Percentiles rank a stretch among this genome's conserved stretches.
phyloP scores from a whole-genome alignment of 1,140 invertebrate species.

The Pogonognathellus flavescens region DNA sequence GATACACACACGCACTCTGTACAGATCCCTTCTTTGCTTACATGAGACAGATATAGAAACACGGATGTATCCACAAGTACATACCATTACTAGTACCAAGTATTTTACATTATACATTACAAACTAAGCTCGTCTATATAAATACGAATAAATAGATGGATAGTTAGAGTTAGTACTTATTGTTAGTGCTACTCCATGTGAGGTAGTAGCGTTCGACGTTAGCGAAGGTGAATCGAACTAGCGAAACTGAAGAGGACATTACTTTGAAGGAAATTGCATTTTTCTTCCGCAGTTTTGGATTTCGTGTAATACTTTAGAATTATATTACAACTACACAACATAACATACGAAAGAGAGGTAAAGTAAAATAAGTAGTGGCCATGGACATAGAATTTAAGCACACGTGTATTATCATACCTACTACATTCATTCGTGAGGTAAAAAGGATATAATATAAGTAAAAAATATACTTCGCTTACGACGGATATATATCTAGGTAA shows the following conservation, averaged over 20 bases:
- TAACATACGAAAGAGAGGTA: neutral
- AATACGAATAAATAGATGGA: too few relatives aligned
- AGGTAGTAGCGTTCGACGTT: too few relatives aligned
- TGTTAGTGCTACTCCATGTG: too few relatives aligned
- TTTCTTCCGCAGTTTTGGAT: constrained; percentile 17
- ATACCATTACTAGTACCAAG: too few relatives aligned
- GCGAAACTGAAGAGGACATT: constrained; percentile 1
- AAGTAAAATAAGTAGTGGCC: constrained; percentile 30
- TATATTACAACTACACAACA: neutral
- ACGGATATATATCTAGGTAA: too few relatives aligned
- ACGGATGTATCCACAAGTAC: neutral
- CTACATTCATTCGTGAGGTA: neutral
- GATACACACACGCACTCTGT: too few relatives aligned
- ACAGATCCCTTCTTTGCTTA: neutral
- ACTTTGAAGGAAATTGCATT: constrained; percentile 29
- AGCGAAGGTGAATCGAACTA: neutral
- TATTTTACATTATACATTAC: constrained; percentile 3
- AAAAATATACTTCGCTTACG: too few relatives aligned
- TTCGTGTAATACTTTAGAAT: constrained; percentile 31
- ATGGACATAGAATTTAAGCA: neutral
- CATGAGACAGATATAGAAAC: constrained; percentile 12
- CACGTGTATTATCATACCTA: too few relatives aligned
- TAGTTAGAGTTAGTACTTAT: too few relatives aligned
- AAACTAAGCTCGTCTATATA: neutral
- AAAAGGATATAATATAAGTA: too few relatives aligned